These are phyloP conservation scores for Rhincodon typus DNA, from an alignment of 2,797 vertebrate genomes.

Conservation along the genomic window DNA sequence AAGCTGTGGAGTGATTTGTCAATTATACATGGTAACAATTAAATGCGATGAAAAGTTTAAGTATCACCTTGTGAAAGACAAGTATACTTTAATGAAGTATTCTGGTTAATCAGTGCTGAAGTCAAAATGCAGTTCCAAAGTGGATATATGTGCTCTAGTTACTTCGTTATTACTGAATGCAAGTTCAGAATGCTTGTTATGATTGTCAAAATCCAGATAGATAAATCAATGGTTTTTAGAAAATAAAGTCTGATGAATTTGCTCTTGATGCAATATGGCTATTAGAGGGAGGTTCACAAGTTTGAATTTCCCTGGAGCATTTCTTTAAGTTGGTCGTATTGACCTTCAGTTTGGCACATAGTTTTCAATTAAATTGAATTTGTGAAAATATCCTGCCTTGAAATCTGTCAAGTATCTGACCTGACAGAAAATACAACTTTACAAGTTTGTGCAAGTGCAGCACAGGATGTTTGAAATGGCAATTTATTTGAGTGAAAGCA, in stretches of 20 bases:
- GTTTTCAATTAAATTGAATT: constrained; percentile 28
- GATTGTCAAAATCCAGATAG: background rate
- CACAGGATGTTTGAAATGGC: background rate
- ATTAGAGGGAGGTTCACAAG: background rate
- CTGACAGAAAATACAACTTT: constrained; percentile 25
- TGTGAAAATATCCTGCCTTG: background rate
- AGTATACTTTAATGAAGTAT: background rate
- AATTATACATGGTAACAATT: background rate
- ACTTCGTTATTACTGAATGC: background rate
- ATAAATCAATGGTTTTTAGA: background rate
- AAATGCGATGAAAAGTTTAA: background rate
- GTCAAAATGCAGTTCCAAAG: background rate
- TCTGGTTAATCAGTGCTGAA: background rate
- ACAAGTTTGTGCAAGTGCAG: background rate
- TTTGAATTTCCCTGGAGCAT: background rate
- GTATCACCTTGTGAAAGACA: background rate
- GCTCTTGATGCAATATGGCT: background rate
- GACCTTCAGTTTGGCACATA: constrained; percentile 18
- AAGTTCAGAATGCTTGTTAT: background rate
- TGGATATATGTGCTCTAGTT: background rate
- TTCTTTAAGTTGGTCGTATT: background rate
- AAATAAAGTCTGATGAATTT: background rate
- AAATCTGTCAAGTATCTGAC: background rate
- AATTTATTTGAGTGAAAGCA: background rate
- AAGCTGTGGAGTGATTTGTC: background rate